Conservation (phyloP, 2,888 invertebrate genomes). For the Pardosa pseudoannulata region DNA sequence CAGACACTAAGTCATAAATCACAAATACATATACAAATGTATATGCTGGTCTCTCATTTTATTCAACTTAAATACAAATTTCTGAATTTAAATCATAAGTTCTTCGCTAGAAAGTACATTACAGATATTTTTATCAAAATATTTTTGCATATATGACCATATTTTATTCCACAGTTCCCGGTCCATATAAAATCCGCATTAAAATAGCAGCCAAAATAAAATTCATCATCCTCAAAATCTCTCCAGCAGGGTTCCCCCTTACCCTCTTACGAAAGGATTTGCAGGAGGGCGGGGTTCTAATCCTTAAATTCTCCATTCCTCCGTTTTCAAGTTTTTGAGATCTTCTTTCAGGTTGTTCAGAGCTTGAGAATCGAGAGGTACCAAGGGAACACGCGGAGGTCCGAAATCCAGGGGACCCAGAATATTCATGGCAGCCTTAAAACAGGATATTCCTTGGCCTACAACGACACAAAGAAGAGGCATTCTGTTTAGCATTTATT, state of each 20-base stretch:
- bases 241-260: background rate
- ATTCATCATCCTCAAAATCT: background rate
- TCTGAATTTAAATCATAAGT: too few relatives aligned
- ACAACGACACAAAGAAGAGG: background rate
- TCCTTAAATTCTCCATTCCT: slow-evolving; percentile 8
- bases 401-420: slow-evolving; percentile 52
- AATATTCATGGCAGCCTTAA: slow-evolving; percentile 66
- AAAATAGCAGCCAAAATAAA: background rate
- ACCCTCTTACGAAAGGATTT: background rate
- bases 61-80: too few relatives aligned
- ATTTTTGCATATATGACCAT: background rate
- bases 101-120: background rate
- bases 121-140: background rate
- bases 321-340: slow-evolving; percentile 37
- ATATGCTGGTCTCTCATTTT: too few relatives aligned
- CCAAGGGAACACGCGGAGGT: slow-evolving; percentile 48
- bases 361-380: slow-evolving; percentile 37
- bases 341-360: slow-evolving; percentile 40
- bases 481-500: too few relatives aligned
- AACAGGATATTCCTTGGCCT: slow-evolving; percentile 56
- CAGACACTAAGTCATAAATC: too few relatives aligned
- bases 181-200: background rate
- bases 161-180: background rate
- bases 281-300: background rate
- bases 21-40: too few relatives aligned